Conservation (phyloP, 30 jellyfish, hydroid and myxozoan species). For the Hydractinia symbiolongicarpus region DNA sequence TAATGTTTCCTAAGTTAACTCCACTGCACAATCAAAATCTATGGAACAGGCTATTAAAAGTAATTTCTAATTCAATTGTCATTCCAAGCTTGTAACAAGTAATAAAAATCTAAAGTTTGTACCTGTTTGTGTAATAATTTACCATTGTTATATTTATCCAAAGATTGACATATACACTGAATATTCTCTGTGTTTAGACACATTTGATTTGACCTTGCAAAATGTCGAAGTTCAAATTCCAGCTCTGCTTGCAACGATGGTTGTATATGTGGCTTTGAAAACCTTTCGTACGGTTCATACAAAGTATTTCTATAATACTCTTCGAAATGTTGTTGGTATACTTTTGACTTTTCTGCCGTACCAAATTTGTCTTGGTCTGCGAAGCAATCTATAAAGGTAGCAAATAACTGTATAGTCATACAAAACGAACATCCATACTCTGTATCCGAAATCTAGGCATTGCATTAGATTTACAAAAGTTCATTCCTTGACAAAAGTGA, state of each 20-base stretch:
- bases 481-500: no score
- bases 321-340: not conserved
- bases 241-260: slow-evolving; percentile 20
- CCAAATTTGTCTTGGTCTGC: not conserved
- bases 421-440: no score
- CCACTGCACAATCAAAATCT: no score
- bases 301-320: not conserved
- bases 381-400: not conserved
- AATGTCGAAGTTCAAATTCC: not conserved
- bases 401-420: not conserved
- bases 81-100: not conserved
- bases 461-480: no score
- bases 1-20: no score
- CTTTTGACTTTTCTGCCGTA: not conserved
- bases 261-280: not conserved
- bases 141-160: slow-evolving; percentile 8
- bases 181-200: not conserved
- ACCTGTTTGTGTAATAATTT: not conserved
- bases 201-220: not conserved
- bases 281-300: not conserved
- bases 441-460: no score
- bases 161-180: not conserved
- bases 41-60: no score
- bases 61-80: no score
- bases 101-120: not conserved